Evolutionary conservation across 2,797 vertebrate genomes (phyloP), one percentile per base, ranked within the genome.

Genomic region (Anabacerthia variegaticeps): DNA sequence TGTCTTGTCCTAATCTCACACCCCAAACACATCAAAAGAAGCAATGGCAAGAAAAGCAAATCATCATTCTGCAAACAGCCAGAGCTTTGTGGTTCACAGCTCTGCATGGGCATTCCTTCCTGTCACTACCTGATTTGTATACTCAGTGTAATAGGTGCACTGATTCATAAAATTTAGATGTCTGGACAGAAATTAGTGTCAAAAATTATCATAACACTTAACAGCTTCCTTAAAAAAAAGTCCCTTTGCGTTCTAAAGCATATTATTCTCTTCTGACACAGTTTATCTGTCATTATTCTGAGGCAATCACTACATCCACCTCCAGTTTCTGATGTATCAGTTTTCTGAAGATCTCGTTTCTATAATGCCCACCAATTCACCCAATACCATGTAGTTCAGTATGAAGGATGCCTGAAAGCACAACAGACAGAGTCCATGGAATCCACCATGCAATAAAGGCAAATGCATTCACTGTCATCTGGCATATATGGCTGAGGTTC

Each of bases 301-400:
- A 39, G 18, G 5, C 4, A 1, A 32, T 61, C 16, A 20, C 10
- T 6, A 7, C 2, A 27, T 15, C 11, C 8, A 27, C 11, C 23
- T 82, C 14, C 63, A 56, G 23, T 23, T 72, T 59, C 49, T 72
- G 36, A 61, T 67, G 37, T 67, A 26, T 13, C 32, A 10, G 32
- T 55, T 65, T 73, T 34, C 23, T 41, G 10, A 46, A 61, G 24
- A 10, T 32, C 30, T 79, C 8, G n/a, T 72, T 75, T 41, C 18
- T 78, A 0, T 37, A 62, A 34, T 8, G 4, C 4, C 30, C 37
- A 78, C 10, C 16, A 52, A 19, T 76, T n/a, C 24, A 43, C 9
- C 5, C 63, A 62, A 30, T 17, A 21, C 4, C 9, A 3, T 27
- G 21, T 44, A 54, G 19, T 9, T 59, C 74, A 48, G 10, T 15